Evolutionary conservation across 1,140 invertebrate genomes (phyloP).

Genomic region (Temnothorax longispinosus): DNA sequence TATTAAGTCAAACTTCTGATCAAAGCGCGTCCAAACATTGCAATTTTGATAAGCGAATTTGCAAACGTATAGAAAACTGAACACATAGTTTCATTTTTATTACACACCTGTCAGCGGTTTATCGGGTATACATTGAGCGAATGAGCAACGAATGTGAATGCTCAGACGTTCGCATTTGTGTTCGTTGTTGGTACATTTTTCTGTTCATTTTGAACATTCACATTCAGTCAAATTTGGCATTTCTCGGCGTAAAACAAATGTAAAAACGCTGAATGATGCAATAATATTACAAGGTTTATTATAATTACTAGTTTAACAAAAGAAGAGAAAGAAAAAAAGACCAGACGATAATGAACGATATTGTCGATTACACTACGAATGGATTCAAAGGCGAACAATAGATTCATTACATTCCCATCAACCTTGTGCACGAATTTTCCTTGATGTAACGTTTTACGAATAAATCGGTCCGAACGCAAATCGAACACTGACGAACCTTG

Average conservation of each 20-base stretch:
- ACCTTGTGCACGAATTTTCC: not conserved
- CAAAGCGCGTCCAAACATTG: not conserved
- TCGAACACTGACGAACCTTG: not conserved
- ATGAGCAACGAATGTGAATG: not conserved
- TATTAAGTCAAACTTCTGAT: not conserved
- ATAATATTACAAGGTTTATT: not conserved
- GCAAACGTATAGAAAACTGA: not conserved
- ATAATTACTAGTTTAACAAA: not conserved
- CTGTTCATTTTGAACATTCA: not conserved
- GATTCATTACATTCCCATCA: constrained; percentile 1
- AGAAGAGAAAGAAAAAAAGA: not conserved
- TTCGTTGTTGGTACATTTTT: not conserved
- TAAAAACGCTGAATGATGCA: not conserved
- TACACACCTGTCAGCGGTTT: not conserved
- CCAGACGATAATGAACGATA: not conserved
- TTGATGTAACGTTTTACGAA: not conserved
- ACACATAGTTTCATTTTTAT: not conserved
- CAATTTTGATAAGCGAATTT: not conserved
- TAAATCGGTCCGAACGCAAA: not conserved
- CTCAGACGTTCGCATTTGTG: too few species aligned
- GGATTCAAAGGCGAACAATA: not conserved
- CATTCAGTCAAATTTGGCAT: not conserved
- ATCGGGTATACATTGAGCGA: not conserved
- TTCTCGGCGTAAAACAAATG: not conserved
- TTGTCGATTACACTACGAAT: not conserved